Base-by-base conservation (phyloP, 1,140 invertebrate genomes). In the Pararge aegeria region DNA sequence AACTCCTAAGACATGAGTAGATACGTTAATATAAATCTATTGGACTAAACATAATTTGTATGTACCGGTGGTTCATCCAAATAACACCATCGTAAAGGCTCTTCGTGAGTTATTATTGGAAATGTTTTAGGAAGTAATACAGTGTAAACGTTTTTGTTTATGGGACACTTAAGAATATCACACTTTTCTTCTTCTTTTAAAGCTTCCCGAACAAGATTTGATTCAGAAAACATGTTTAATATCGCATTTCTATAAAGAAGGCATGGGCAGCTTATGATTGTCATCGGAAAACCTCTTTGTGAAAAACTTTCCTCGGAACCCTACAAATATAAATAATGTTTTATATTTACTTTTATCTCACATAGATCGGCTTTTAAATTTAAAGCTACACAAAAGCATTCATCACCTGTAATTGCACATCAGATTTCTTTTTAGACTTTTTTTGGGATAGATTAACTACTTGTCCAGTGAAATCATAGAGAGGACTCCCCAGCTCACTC, bases 201-300 rank as follows among this genome's bases (percentile, higher is more conserved):
- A 27, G 83, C 80, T 48, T 79, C 71, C 50, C 61, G 58, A 1
- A 88, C 67, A 9, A 73, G 1, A 4, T 64, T 60, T 5, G 73
- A 79, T 5, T 56, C 64, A n/a, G 44, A 13, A 48, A 89, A 82
- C 80, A 86, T 85, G 13, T 75, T 64, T 0, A 76, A 51, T 42
- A 89, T 44, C 37, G 74, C 78, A n/a, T 69, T 29, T 56, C 83
- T 88, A 24, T 87, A 86, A 6, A 61, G 67, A 6, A 75, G 9
- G 61, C 83, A 88, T 10, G 83, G 81, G 42, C 79, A 81, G 63
- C 55, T 80, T 18, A 89, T 64, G 4, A 87, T 37, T 9, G 80
- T 88, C 24, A 89, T 30, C 18, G 87, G 87, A 53, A 89, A 89
- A 0, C 87, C 87, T 63, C 83, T 76, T 24, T 84, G 77, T 0